Evolutionary conservation across 2,888 invertebrate genomes (phyloP).

Genomic region (Macropis europaea): DNA sequence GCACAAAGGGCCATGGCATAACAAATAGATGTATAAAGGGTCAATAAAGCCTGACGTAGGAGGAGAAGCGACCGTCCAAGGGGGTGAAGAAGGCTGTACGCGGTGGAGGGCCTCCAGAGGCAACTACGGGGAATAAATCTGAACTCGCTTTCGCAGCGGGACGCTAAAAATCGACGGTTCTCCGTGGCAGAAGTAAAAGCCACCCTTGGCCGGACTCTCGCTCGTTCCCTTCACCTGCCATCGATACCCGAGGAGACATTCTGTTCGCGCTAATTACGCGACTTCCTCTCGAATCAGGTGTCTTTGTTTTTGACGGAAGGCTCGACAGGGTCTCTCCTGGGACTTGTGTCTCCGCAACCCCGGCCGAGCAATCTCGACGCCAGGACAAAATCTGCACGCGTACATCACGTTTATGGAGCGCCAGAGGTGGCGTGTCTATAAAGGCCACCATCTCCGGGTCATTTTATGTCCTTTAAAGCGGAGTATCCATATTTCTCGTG

Average conservation of each 20-base stretch:
- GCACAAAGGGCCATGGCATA: conserved; percentile 79
- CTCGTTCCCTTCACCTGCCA: conserved; percentile 40
- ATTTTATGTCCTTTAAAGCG: conserved; percentile 73
- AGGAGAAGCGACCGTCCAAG: conserved; percentile 62
- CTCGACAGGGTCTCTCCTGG: conserved; percentile 20
- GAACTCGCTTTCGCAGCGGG: conserved; percentile 73
- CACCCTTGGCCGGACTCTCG: no score
- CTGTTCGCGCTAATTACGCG: not conserved
- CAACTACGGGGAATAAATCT: conserved; percentile 77
- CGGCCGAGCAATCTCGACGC: conserved; percentile 64
- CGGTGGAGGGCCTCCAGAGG: conserved; percentile 73
- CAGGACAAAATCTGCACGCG: conserved; percentile 61
- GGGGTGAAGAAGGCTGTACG: conserved; percentile 50
- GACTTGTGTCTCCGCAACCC: conserved; percentile 4
- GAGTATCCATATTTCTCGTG: conserved; percentile 73
- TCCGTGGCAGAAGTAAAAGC: conserved; percentile 49
- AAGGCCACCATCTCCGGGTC: conserved; percentile 71
- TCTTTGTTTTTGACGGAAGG: conserved; percentile 25
- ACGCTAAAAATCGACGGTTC: conserved; percentile 75
- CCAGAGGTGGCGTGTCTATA: conserved; percentile 66
- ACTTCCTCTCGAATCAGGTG: not conserved
- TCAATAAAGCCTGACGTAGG: conserved; percentile 77
- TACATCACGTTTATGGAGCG: conserved; percentile 74
- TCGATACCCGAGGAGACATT: conserved; percentile 46
- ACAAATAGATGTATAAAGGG: conserved; percentile 80